Evolutionary conservation across 2,797 vertebrate species (phyloP).

Genomic region (Melopsittacus undulatus): DNA sequence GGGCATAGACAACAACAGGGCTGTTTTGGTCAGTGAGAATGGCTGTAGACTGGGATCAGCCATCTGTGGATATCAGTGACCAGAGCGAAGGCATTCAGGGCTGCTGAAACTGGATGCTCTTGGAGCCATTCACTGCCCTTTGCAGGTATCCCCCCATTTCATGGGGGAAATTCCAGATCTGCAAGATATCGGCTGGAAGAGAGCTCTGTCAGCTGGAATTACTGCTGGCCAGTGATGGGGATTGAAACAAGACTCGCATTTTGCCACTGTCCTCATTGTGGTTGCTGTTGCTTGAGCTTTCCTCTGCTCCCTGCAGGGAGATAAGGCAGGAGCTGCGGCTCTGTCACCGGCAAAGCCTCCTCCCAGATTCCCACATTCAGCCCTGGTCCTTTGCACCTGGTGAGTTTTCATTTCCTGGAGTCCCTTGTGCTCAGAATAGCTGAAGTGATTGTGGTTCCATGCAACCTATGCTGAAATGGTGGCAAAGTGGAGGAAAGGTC

Average conservation of each 20-base stretch:
- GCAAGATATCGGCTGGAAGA: neutral
- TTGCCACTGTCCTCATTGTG: neutral
- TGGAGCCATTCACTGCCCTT: neutral
- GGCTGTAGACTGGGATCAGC: neutral
- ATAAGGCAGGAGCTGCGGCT: neutral
- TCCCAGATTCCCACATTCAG: slow-evolving; percentile 14
- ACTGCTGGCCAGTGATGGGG: neutral
- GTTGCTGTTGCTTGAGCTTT: neutral
- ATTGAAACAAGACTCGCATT: neutral
- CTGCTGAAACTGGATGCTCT: neutral
- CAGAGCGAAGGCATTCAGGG: neutral
- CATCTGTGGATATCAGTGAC: neutral
- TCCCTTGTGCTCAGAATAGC: neutral
- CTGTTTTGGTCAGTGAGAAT: neutral
- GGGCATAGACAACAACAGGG: neutral
- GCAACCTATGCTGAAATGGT: neutral
- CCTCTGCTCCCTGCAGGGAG: neutral
- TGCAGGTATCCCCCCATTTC: neutral
- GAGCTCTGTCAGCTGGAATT: neutral
- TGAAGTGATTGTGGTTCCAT: neutral
- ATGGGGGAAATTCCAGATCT: neutral
- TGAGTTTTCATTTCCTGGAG: neutral
- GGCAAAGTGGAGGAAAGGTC: neutral
- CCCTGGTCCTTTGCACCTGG: neutral
- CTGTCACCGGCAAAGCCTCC: neutral